phyloP scores from a whole-genome alignment of 2,113 vertebrate species.

The Labrus mixtus region DNA sequence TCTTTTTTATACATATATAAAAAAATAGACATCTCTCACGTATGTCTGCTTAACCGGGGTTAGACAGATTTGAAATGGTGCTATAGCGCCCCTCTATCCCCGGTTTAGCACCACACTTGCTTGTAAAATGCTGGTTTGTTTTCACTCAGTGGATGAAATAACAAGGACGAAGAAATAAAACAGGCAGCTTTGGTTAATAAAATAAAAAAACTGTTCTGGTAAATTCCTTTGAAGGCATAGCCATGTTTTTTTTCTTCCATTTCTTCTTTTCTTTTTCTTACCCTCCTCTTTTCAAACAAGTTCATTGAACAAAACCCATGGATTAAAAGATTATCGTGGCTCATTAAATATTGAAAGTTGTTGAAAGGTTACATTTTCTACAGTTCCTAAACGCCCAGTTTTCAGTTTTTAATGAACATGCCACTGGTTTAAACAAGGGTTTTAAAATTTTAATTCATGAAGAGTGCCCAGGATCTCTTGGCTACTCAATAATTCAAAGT shows the following conservation, averaged over 20 bases:
- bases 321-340: constrained; percentile 64
- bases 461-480: constrained; percentile 68
- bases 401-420: constrained; percentile 71
- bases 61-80: no score
- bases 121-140: not conserved
- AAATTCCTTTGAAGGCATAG: constrained; percentile 9
- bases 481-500: constrained; percentile 77
- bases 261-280: constrained; percentile 14
- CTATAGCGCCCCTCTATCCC: no score
- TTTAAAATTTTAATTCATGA: constrained; percentile 74
- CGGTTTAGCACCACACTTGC: no score
- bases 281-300: constrained; percentile 39
- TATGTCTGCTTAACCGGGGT: no score
- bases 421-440: constrained; percentile 74
- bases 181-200: constrained; percentile 3
- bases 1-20: no score
- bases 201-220: constrained; percentile 28
- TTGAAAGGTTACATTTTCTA: constrained; percentile 70
- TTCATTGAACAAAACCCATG: constrained; percentile 59
- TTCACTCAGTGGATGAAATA: constrained; percentile 29
- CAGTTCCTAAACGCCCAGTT: constrained; percentile 67
- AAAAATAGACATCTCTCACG: no score
- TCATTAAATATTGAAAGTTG: constrained; percentile 75
- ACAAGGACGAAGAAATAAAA: not conserved
- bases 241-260: constrained; percentile 15